phyloP scores from a whole-genome alignment of 2,113 vertebrate genomes.

The Thomomys bottae region DNA sequence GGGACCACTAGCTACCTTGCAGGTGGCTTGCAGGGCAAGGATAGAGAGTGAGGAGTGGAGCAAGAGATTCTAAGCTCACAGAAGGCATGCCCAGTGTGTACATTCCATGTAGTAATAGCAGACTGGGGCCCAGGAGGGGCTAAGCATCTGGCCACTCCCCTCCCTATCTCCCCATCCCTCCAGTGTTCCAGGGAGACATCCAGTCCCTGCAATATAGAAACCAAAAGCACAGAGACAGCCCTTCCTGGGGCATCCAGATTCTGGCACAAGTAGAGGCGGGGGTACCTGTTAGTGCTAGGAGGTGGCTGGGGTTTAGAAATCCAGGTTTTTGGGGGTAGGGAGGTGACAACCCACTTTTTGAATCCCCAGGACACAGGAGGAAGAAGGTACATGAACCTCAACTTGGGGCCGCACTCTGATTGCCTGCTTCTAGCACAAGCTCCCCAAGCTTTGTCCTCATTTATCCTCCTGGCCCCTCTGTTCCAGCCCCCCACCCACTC shows the following conservation, averaged over 20 bases:
- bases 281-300: too few relatives aligned
- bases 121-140: background rate
- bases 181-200: background rate
- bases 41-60: background rate
- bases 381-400: background rate
- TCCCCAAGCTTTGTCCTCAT: background rate
- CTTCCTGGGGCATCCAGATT: fast-evolving
- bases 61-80: background rate
- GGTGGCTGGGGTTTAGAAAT: background rate
- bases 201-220: background rate
- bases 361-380: background rate
- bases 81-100: background rate
- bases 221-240: background rate
- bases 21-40: background rate
- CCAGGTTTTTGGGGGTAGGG: too few relatives aligned
- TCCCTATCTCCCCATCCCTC: background rate
- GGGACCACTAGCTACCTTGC: too few relatives aligned
- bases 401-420: fast-evolving
- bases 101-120: background rate
- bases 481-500: background rate
- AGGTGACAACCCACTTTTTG: too few relatives aligned
- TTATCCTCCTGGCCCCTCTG: slow-evolving; percentile 11
- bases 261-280: background rate
- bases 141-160: too few relatives aligned
- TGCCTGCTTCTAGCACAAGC: background rate